A percentile compares a stretch with the other conserved stretches of the same genome.
phyloP scores from a whole-genome alignment of 2,113 vertebrate genomes.

The Octodon degus region DNA sequence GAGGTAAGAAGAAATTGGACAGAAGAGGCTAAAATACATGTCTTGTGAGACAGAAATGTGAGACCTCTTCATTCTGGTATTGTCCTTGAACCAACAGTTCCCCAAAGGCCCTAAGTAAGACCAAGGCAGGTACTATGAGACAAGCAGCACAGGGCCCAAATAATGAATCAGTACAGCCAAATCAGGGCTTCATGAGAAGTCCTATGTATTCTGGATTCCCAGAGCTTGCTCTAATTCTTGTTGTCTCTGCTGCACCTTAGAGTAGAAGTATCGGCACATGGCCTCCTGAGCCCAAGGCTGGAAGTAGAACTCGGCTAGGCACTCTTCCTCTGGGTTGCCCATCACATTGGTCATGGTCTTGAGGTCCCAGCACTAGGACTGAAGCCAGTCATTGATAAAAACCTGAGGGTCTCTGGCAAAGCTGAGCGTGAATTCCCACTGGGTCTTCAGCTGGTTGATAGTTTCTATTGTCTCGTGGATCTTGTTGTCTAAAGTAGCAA shows the following conservation, averaged over 20 bases:
- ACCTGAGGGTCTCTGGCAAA: slow-evolving; percentile 99
- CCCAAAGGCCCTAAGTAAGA: slow-evolving; percentile 74
- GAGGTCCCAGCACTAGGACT: slow-evolving; percentile 98
- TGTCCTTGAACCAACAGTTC: slow-evolving; percentile 79
- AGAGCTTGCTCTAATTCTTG: slow-evolving; percentile 99
- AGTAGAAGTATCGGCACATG: slow-evolving; percentile 98
- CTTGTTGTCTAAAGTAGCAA: slow-evolving; percentile 99
- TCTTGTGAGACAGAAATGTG: slow-evolving; percentile 83
- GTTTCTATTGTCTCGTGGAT: slow-evolving; percentile 99
- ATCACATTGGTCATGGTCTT: slow-evolving; percentile 99
- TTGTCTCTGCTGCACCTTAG: slow-evolving; percentile 98
- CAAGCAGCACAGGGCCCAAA: slow-evolving; percentile 78
- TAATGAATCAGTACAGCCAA: slow-evolving; percentile 76
- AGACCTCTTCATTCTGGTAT: slow-evolving; percentile 78
- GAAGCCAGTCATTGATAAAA: slow-evolving; percentile 99
- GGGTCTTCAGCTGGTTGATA: slow-evolving; percentile 99
- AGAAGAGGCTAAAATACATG: slow-evolving; percentile 68
- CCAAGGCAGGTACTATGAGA: slow-evolving; percentile 75
- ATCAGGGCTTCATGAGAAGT: slow-evolving; percentile 65
- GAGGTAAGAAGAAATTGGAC: slow-evolving; percentile 38
- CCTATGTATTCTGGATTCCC: slow-evolving; percentile 97
- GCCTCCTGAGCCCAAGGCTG: slow-evolving; percentile 99
- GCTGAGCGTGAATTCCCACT: slow-evolving; percentile 99
- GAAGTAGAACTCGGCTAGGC: slow-evolving; percentile 98
- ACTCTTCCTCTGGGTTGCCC: slow-evolving; percentile 97